phyloP scores from a whole-genome alignment of 2,113 vertebrate genomes.

The Anseranas semipalmata region DNA sequence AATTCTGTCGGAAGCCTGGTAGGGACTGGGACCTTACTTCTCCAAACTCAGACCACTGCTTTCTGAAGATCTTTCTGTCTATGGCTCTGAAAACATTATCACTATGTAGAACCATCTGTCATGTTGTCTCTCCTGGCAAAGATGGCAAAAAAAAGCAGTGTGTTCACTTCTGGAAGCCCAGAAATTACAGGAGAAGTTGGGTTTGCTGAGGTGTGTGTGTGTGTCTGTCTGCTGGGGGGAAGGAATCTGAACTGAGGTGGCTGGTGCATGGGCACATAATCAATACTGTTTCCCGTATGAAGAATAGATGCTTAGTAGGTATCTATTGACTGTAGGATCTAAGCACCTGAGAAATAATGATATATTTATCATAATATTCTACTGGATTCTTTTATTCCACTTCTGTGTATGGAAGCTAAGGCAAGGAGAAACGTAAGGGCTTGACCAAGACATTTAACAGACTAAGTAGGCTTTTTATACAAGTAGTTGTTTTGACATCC shows the following conservation, averaged over 20 bases:
- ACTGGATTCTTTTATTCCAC: neutral
- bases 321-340: neutral
- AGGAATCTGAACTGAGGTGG: neutral
- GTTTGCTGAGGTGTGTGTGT: neutral
- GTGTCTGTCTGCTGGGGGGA: too few relatives aligned
- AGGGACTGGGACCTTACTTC: rapidly evolving
- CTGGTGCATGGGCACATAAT: neutral
- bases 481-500: neutral
- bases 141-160: neutral
- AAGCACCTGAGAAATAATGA: neutral
- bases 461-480: neutral
- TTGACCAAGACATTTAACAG: neutral
- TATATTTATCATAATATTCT: neutral
- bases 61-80: neutral
- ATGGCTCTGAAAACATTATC: neutral
- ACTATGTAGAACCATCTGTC: neutral
- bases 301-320: neutral
- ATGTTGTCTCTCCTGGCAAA: neutral
- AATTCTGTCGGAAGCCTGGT: neutral
- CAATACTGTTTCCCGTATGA: rapidly evolving
- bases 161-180: neutral
- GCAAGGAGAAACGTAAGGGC: neutral
- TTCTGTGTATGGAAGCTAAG: neutral
- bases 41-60: neutral
- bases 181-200: neutral